Conservation (phyloP, 2,888 invertebrate genomes). For the Cremastinae sp. region DNA sequence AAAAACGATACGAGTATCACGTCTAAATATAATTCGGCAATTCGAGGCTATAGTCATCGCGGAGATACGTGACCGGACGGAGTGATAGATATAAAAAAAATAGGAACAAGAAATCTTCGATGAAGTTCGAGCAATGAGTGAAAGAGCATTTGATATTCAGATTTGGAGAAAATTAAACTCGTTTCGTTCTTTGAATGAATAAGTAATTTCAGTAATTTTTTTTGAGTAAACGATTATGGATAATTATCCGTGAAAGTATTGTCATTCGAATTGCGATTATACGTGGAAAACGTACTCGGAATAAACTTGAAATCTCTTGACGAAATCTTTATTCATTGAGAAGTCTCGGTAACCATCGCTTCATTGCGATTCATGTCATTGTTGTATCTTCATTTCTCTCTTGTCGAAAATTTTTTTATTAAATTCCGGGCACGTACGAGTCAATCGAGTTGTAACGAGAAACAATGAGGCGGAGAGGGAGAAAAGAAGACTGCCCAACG, state of each 20-base stretch:
- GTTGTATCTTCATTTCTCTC: conserved; percentile 32
- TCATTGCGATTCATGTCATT: conserved; percentile 27
- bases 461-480: conserved; percentile 17
- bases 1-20: conserved; percentile 70
- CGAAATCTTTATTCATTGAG: conserved; percentile 57
- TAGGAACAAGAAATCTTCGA: conserved; percentile 40
- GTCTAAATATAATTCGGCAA: conserved; percentile 74
- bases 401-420: conserved; percentile 33
- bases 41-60: conserved; percentile 42
- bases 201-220: not conserved
- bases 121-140: conserved; percentile 62
- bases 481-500: conserved; percentile 5
- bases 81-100: conserved; percentile 63
- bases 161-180: conserved; percentile 57
- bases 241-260: no score
- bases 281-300: not conserved
- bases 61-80: conserved; percentile 47
- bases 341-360: conserved; percentile 56
- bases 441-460: conserved; percentile 44
- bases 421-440: conserved; percentile 47
- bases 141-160: conserved; percentile 75
- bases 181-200: not conserved
- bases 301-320: not conserved
- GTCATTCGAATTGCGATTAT: not conserved
- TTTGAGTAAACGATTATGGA: not conserved